Evolutionary conservation across 2,888 invertebrate genomes (phyloP), one percentile per base, ranked within the genome.

Genomic region (Cerastis rubricosa): DNA sequence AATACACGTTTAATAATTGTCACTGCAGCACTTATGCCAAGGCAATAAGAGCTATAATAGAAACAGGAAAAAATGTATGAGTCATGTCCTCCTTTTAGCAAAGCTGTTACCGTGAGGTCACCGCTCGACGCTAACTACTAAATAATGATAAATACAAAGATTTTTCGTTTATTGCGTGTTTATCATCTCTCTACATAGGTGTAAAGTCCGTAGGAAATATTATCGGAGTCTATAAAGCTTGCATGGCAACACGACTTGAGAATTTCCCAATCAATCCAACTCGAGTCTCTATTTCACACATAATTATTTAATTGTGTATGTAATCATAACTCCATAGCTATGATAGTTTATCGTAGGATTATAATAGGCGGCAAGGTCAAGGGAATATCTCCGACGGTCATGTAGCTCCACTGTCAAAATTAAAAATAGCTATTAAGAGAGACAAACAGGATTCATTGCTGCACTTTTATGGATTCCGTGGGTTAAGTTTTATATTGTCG

Each of bases 31-130:
- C 80, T 57, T 79, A 74, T 1, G 1, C 0, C 9, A 11, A 49
- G 9, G 68, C 0, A 40, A 54, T 76, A 79, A 74, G 75, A 77
- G 67, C 63, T 81, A 81, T 47, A 66, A 63, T 57, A 40, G 35
- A 67, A 59, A 72, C 76, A 74, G 71, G 81, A 76, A 83, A 83
- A 64, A 68, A 51, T 49, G 29, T n/a, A 72, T 87, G 87, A 88
- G 35, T 87, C 87, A 88, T 80, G 76, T 63, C 67, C 86, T 74
- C 66, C 68, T 80, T 88, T 74, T 82, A 86, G 81, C 76, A 45
- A 75, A 57, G 84, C 68, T 80, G 73, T 67, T 85, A 69, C 47
- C 40, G 66, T 87, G 86, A 87, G 80, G 87, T 87, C 87, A 87
- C 71, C 75, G 69, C 54, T 69, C 51, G 19, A 59, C 66, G 68